Percentiles rank a stretch among this genome's conserved stretches.
phyloP scores from a whole-genome alignment of 92 coral and sea anemone genomes.

The Muricea muricata region DNA sequence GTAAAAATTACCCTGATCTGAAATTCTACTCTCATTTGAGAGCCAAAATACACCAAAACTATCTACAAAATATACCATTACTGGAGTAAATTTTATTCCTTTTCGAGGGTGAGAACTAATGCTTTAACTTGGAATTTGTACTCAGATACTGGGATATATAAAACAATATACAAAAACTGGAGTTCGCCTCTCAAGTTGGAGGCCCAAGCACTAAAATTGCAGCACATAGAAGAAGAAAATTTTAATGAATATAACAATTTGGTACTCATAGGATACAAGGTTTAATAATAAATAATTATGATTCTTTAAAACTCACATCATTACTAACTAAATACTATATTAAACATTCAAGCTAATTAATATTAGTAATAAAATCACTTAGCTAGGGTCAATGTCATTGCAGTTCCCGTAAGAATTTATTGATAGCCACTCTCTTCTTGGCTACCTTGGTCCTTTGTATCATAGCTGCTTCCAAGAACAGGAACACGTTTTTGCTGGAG shows the following conservation, averaged over 20 bases:
- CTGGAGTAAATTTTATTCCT: neutral
- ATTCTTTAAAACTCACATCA: no score
- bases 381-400: neutral
- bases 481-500: neutral
- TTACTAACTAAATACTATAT: neutral
- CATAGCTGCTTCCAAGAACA: neutral
- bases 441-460: neutral
- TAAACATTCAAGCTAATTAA: no score
- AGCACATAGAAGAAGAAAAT: neutral
- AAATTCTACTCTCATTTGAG: neutral
- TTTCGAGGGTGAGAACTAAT: neutral
- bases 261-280: no score
- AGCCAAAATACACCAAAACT: neutral
- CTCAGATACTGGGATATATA: neutral
- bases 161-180: neutral
- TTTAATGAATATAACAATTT: no score
- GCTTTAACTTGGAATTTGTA: neutral
- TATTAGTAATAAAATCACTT: neutral
- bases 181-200: neutral
- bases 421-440: neutral
- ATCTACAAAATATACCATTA: neutral
- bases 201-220: neutral
- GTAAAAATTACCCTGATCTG: neutral
- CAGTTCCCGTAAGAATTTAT: conserved; percentile 2
- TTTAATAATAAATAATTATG: no score